These are phyloP conservation scores for Odontophorus gujanensis DNA, from an alignment of 2,113 vertebrate species.

Conservation along the genomic window DNA sequence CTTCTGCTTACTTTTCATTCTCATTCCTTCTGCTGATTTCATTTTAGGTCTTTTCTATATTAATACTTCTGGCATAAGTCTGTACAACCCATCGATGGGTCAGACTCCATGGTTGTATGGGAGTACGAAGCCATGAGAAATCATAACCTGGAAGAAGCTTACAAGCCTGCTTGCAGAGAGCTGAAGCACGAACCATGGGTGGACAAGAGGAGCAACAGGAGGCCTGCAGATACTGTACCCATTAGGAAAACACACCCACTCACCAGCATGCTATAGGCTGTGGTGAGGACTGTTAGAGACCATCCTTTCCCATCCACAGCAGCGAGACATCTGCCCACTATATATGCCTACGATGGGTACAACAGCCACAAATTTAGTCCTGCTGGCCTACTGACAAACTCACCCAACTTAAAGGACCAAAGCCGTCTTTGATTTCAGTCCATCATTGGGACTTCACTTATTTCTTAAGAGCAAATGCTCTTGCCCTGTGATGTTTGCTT, in stretches of 20 bases:
- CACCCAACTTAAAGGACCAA: rapidly evolving
- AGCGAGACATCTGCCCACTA: rapidly evolving
- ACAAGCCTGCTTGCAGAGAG: not conserved
- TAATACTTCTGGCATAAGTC: not conserved
- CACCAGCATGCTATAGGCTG: not conserved
- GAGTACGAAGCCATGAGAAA: not conserved
- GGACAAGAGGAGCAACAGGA: not conserved
- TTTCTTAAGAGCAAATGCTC: not conserved
- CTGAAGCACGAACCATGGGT: not conserved
- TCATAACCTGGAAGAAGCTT: not conserved
- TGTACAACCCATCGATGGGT: rapidly evolving
- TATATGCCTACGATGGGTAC: rapidly evolving
- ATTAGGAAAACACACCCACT: not conserved
- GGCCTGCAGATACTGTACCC: not conserved
- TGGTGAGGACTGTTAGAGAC: not conserved
- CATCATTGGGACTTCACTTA: rapidly evolving
- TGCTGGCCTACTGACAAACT: not conserved
- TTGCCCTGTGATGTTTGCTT: not conserved
- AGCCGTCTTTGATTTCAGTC: not conserved
- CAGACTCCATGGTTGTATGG: rapidly evolving
- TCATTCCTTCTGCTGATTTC: not conserved
- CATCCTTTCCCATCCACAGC: not conserved
- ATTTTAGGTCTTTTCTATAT: not conserved
- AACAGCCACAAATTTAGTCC: rapidly evolving
- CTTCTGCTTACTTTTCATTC: not conserved